phyloP scores from a whole-genome alignment of 2,113 vertebrate species.

The Cacatua alba region DNA sequence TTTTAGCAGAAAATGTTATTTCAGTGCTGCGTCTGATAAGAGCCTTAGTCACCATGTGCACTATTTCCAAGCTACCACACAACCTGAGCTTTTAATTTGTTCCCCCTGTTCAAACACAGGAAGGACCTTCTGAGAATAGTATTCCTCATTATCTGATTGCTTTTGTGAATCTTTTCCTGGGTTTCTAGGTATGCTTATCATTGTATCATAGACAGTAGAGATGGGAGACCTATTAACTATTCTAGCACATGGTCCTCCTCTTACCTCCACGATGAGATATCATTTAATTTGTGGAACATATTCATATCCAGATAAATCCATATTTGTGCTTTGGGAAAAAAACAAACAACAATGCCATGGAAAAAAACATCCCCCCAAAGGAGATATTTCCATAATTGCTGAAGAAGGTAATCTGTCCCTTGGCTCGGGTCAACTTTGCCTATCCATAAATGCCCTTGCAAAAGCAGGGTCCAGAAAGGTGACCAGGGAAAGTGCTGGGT shows the following conservation, averaged over 20 bases:
- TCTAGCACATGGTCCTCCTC: neutral
- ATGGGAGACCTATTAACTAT: slow-evolving; percentile 57
- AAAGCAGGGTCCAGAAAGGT: neutral
- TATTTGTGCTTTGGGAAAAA: neutral
- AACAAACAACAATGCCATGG: neutral
- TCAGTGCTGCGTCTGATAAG: slow-evolving; percentile 55
- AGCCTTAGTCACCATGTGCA: slow-evolving; percentile 52
- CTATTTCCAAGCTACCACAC: slow-evolving; percentile 55
- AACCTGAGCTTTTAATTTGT: slow-evolving; percentile 65
- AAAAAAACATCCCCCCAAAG: neutral
- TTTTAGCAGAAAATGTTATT: slow-evolving; percentile 66
- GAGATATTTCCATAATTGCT: neutral
- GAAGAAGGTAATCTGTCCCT: neutral
- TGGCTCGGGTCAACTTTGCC: neutral
- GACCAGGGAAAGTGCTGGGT: neutral
- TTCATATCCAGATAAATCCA: neutral
- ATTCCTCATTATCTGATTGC: slow-evolving; percentile 68
- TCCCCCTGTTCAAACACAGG: slow-evolving; percentile 57
- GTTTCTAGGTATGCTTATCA: slow-evolving; percentile 61
- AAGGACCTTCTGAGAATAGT: slow-evolving; percentile 68
- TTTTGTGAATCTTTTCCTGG: slow-evolving; percentile 63
- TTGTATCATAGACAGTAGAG: slow-evolving; percentile 24
- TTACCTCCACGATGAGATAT: neutral
- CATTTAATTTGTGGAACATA: slow-evolving; percentile 50
- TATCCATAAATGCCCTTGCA: neutral